phyloP scores from a whole-genome alignment of 2,113 vertebrate genomes.

The Excalfactoria chinensis region DNA sequence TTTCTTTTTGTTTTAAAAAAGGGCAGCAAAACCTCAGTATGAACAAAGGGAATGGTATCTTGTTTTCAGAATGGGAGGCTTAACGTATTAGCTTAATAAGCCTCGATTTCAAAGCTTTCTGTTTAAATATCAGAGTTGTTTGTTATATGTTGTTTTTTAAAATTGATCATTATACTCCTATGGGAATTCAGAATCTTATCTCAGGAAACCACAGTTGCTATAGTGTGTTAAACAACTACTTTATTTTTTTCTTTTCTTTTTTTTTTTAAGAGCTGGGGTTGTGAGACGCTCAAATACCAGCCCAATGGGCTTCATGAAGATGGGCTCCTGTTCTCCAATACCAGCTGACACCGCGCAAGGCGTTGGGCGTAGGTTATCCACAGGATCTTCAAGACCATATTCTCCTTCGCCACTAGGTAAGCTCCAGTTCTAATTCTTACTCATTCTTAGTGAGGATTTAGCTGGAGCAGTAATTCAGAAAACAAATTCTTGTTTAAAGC shows the following conservation, averaged over 20 bases:
- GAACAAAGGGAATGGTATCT: neutral
- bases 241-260: neutral
- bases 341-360: conserved; percentile 83
- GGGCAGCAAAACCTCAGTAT: neutral
- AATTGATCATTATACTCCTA: neutral
- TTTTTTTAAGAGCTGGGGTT: conserved; percentile 81
- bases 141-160: neutral
- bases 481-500: neutral
- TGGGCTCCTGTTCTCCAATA: conserved; percentile 86
- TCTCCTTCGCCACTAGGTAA: conserved; percentile 95
- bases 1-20: neutral
- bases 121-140: neutral
- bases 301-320: conserved; percentile 92
- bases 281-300: conserved; percentile 96
- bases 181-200: neutral
- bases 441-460: neutral
- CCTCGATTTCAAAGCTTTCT: neutral
- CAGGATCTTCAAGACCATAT: conserved; percentile 92
- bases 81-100: neutral
- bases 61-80: neutral
- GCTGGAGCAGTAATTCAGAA: neutral
- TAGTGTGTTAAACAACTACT: neutral
- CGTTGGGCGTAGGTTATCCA: conserved; percentile 88
- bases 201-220: neutral
- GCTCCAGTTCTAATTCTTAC: neutral